These are phyloP conservation scores for Morone chrysops DNA, from an alignment of 2,113 vertebrate species.

Conservation along the genomic window DNA sequence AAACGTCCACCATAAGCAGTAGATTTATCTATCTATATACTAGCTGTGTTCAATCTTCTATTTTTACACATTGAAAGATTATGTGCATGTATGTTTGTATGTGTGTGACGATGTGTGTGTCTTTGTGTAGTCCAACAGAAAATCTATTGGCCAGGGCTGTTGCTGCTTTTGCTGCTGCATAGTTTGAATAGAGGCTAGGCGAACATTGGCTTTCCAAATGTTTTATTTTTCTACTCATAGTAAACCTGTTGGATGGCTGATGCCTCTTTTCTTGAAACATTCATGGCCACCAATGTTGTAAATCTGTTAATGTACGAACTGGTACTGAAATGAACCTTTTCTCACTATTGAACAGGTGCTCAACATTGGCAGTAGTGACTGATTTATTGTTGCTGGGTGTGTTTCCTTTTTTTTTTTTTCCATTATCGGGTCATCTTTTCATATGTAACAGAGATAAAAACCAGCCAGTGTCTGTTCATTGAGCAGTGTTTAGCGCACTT, in stretches of 20 bases:
- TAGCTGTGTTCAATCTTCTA: slow-evolving; percentile 79
- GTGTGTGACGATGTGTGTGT: slow-evolving; percentile 65
- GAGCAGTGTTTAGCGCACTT: slow-evolving; percentile 74
- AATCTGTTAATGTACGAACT: slow-evolving; percentile 48
- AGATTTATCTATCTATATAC: slow-evolving; percentile 65
- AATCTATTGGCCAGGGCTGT: slow-evolving; percentile 50
- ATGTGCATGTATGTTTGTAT: slow-evolving; percentile 74
- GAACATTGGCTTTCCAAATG: slow-evolving; percentile 72
- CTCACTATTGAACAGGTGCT: slow-evolving; percentile 32
- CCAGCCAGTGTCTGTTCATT: slow-evolving; percentile 51
- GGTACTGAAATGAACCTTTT: slow-evolving; percentile 31
- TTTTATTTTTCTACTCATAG: slow-evolving; percentile 80
- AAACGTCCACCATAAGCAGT: slow-evolving; percentile 79
- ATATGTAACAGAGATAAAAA: slow-evolving; percentile 32
- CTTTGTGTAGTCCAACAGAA: slow-evolving; percentile 70
- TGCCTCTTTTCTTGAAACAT: slow-evolving; percentile 58
- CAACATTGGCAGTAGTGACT: slow-evolving; percentile 46
- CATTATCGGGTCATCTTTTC: slow-evolving; percentile 55
- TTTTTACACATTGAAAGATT: slow-evolving; percentile 79
- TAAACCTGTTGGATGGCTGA: slow-evolving; percentile 54
- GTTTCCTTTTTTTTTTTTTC: slow-evolving; percentile 24
- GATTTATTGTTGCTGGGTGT: slow-evolving; percentile 43
- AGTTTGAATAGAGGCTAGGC: slow-evolving; percentile 62
- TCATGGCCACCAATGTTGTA: slow-evolving; percentile 59
- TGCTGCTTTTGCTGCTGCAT: slow-evolving; percentile 72